Percentiles rank a stretch among this genome's conserved stretches.
phyloP scores from a whole-genome alignment of 2,113 vertebrate species.

The Fregetta grallaria region DNA sequence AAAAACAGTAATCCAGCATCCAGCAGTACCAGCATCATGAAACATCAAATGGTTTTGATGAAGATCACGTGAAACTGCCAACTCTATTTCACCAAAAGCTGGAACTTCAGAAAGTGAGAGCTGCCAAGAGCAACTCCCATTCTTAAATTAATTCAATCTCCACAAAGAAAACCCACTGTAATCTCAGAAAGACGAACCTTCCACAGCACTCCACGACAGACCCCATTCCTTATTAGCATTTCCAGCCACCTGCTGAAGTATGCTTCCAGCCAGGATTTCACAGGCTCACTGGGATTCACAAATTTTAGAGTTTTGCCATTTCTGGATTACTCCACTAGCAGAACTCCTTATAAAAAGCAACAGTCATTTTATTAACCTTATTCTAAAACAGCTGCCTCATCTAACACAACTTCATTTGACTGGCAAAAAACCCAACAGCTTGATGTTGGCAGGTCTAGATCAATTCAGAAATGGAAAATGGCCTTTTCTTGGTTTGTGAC shows the following conservation, averaged over 20 bases:
- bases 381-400: slow-evolving; percentile 26
- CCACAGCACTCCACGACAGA: not conserved
- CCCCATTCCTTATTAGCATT: slow-evolving; percentile 14
- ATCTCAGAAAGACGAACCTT: slow-evolving; percentile 17
- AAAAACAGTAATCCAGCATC: not conserved
- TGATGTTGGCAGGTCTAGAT: slow-evolving; percentile 18
- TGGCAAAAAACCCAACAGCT: slow-evolving; percentile 1
- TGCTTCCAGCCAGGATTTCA: slow-evolving; percentile 21
- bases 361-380: slow-evolving; percentile 41
- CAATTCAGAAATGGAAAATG: not conserved
- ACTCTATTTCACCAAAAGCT: not conserved
- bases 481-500: slow-evolving; percentile 16
- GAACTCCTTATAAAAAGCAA: slow-evolving; percentile 23
- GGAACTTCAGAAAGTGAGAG: not conserved
- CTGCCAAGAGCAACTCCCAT: slow-evolving; percentile 14
- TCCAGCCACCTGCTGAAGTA: slow-evolving; percentile 46
- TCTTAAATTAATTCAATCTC: not conserved
- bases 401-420: not conserved
- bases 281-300: slow-evolving; percentile 34
- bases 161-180: slow-evolving; percentile 11
- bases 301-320: slow-evolving; percentile 37
- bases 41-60: not conserved
- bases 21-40: not conserved
- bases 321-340: slow-evolving; percentile 21
- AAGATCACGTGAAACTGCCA: not conserved